These are phyloP conservation scores for Calephelis virginiensis DNA, from an alignment of 1,140 invertebrate species.

Conservation along the genomic window DNA sequence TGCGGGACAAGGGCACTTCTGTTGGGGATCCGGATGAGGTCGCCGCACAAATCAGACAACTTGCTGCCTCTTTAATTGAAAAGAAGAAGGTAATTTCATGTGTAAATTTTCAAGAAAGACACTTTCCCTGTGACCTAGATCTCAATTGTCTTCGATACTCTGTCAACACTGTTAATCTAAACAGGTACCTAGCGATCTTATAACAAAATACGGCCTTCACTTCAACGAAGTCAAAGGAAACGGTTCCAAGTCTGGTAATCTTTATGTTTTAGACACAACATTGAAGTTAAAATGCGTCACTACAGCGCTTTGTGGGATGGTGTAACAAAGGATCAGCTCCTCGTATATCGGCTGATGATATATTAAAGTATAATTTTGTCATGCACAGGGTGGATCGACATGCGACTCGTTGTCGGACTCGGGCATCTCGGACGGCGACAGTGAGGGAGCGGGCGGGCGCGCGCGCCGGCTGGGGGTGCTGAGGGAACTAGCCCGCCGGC, in stretches of 20 bases:
- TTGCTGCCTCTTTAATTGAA: conserved; percentile 67
- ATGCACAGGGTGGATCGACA: conserved; percentile 56
- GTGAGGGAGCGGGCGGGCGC: conserved; percentile 59
- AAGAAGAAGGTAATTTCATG: conserved; percentile 60
- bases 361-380: conserved; percentile 1
- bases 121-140: no score
- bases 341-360: neutral
- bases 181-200: neutral
- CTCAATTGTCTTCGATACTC: no score
- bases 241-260: no score
- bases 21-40: conserved; percentile 61
- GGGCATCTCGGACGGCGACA: conserved; percentile 69
- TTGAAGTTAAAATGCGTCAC: no score
- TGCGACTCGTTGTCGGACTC: conserved; percentile 71
- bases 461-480: conserved; percentile 53
- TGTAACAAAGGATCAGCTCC: no score
- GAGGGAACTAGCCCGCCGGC: conserved; percentile 53
- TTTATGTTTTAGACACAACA: no score
- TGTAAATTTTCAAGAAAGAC: no score
- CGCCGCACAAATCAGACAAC: conserved; percentile 63
- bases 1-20: conserved; percentile 54
- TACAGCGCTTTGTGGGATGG: no score
- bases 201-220: no score
- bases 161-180: neutral
- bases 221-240: no score